Percentiles rank a stretch among this genome's conserved stretches.
Evolutionary conservation across 2,888 invertebrate genomes (phyloP).

Genomic region (Ecliptopera silaceata): DNA sequence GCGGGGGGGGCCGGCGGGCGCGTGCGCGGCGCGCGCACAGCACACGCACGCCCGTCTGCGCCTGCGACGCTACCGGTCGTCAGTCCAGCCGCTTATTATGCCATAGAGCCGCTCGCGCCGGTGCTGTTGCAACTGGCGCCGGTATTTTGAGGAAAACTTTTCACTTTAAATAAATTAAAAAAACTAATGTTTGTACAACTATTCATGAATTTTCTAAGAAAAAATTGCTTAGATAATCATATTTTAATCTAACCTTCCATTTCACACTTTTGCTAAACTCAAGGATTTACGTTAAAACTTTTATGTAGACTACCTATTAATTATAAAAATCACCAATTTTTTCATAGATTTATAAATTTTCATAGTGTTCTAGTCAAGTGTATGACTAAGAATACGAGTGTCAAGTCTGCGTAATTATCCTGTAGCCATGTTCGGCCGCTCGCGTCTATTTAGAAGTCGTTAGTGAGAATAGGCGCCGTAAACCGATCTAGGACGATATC

Average conservation of each 20-base stretch:
- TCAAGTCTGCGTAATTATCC: constrained; percentile 70
- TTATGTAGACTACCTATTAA: too few species aligned
- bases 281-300: too few species aligned
- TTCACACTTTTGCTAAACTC: too few species aligned
- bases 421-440: constrained; percentile 78
- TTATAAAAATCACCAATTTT: background rate
- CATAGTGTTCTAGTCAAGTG: background rate
- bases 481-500: constrained; percentile 68
- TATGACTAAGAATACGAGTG: background rate
- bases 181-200: too few species aligned
- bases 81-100: constrained; percentile 77
- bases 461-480: constrained; percentile 71
- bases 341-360: background rate
- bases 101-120: constrained; percentile 77
- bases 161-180: too few species aligned
- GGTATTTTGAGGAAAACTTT: background rate
- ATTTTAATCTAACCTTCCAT: too few species aligned
- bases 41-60: constrained; percentile 43
- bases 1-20: constrained; percentile 77
- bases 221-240: too few species aligned
- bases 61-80: constrained; percentile 52
- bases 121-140: constrained; percentile 67
- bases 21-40: constrained; percentile 59
- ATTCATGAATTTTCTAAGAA: too few species aligned
- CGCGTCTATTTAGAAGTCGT: constrained; percentile 77